Evolutionary conservation across 2,888 invertebrate species (phyloP), one percentile per base, ranked within the genome.

Genomic region (Exephanes ischioxanthus): DNA sequence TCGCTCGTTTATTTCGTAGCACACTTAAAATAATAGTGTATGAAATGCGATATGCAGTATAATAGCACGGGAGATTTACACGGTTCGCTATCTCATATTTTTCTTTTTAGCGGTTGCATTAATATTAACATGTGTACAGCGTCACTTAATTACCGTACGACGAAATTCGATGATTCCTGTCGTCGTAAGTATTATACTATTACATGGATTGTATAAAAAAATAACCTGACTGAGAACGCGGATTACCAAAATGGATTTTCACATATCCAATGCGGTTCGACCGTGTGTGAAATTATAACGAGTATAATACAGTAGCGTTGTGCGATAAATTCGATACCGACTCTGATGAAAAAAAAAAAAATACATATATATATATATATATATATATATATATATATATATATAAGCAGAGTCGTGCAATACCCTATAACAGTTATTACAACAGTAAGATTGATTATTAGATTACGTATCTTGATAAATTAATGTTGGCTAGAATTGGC

Each of bases 81-180:
- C 71, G 51, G 55, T 67, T 53, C 75, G 61, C 73, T 75, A 67
- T 72, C 16, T 77, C 66, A 53, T 26, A 55, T 78, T 58, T 70
- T 86, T 55, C 19, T 73, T 53, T 48, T 30, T 22, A 72, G 37
- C 79, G 70, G 53, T 73, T 61, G 55, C 51, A 80, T 77, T 85
- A 75, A 87, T 87, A 89, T 88, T 83, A 87, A 89, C 89, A 88
- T 87, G 89, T 88, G 88, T 89, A 89, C 89, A 88, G 68, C 71
- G 63, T 85, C 67, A 58, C 81, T 86, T 68, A 30, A 41, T 70
- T 68, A 76, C 33, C 48, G 55, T 79, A 76, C 71, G 6, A 53
- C 70, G 70, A 73, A 45, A 75, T 78, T 80, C 71, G 37, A 80
- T 75, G 68, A 85, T 58, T 66, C 30, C 55, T 58, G 67, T 53